Base-by-base conservation (phyloP, 92 coral and sea anemone genomes). In the Zoanthus sansibaricus region DNA sequence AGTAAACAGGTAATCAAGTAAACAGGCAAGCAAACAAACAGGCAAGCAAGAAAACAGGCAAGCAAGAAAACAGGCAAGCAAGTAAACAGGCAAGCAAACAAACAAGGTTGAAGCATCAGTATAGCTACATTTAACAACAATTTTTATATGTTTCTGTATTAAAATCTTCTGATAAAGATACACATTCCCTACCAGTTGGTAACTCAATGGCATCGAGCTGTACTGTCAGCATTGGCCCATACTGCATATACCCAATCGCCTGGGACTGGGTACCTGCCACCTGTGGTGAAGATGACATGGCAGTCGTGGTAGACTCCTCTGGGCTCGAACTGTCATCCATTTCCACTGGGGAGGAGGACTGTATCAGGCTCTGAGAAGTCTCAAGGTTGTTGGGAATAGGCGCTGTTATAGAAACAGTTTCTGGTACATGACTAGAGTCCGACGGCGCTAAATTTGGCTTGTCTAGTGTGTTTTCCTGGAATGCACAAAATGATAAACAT, bases 381-480 rank as follows among this genome's bases (percentile, higher is more conserved):
- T 80, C 85, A 67, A 80, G 42, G 62, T 66, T 64, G 14, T 54
- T 62, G 44, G 73, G 18, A 12, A 56, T 67, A 30, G 51, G 75
- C 21, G 46, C 47, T 58, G 67, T 7, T 17, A 21, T 31, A 10
- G 75, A 11, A 21, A 52, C 85, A 21, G 44, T 20, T 47, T 80
- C 85, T 64, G 55, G 51, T 20, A 30, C 30, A 9, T 80, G 75
- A 44, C 45, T 67, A 6, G 75, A 42, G 46, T 44, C 46, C 18
- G 3, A 7, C 85, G 11, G 58, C 46, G 6, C 16, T 47, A 20
- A 18, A 47, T 52, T 80, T 10, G 66, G 75, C 13, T 80, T 80
- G 49, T 67, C 62, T 15, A 54, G 30, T 15, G 85, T 37, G 73
- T 64, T 80, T 49, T 80, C 85, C 85, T 80, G 52, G 11, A 80